These are phyloP conservation scores for Ailurus styani DNA, from an alignment of 2,113 vertebrate species.

Conservation along the genomic window DNA sequence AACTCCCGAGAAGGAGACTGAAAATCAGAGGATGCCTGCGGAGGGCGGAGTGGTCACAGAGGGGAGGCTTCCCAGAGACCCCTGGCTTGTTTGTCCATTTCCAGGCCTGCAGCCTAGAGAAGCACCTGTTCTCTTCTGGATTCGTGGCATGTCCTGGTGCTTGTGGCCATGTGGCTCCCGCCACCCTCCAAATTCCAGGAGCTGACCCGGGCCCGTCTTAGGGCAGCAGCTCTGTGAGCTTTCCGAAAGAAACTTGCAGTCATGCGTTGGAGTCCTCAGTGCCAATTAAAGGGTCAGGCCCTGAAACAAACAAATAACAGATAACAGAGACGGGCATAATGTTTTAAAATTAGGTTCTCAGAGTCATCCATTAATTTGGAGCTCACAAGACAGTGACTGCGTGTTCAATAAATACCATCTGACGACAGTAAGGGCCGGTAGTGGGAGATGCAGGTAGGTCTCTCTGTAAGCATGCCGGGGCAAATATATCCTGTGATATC, in stretches of 20 bases:
- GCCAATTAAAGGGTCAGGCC: constrained; percentile 55
- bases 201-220: background rate
- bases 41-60: background rate
- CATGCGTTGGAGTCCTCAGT: background rate
- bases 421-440: background rate
- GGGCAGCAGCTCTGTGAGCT: background rate
- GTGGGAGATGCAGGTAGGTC: background rate
- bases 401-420: constrained; percentile 40
- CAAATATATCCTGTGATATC: constrained; percentile 22
- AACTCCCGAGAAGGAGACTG: background rate
- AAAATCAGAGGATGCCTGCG: background rate
- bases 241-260: constrained; percentile 45
- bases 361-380: constrained; percentile 36
- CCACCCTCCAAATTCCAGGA: background rate
- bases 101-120: background rate
- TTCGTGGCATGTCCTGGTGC: background rate
- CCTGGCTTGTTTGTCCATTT: background rate
- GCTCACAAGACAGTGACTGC: constrained; percentile 27
- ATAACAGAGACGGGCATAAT: constrained; percentile 56
- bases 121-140: background rate
- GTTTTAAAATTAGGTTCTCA: constrained; percentile 60
- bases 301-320: constrained; percentile 60
- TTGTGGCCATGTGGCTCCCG: background rate
- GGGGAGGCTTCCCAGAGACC: background rate
- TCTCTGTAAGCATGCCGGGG: background rate